These are phyloP conservation scores for Scelioninae gen. 1 DNA, from an alignment of 2,888 invertebrate species.

Conservation along the genomic window DNA sequence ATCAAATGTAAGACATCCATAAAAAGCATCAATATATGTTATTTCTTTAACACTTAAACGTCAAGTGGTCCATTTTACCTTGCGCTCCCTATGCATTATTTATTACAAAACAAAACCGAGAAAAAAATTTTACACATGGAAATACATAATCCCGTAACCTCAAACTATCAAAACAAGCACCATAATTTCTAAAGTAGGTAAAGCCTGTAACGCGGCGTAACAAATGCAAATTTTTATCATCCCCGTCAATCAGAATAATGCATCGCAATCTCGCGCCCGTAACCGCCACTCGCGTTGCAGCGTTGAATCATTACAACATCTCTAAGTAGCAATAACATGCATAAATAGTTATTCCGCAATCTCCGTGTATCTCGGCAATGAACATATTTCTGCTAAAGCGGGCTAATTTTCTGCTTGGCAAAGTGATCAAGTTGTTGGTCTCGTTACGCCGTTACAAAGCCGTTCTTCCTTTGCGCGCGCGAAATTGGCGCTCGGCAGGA, in stretches of 20 bases:
- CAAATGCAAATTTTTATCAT: constrained; percentile 61
- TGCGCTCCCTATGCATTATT: too few relatives aligned
- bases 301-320: constrained; percentile 47
- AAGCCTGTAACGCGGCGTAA: constrained; percentile 45
- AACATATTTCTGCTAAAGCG: constrained; percentile 49
- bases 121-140: not conserved
- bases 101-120: not conserved
- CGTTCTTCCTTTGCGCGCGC: constrained; percentile 24
- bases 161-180: constrained; percentile 50
- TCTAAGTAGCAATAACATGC: constrained; percentile 62
- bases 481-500: constrained; percentile 55
- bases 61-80: too few relatives aligned
- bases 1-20: too few relatives aligned
- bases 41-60: too few relatives aligned
- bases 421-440: constrained; percentile 66
- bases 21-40: too few relatives aligned
- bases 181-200: constrained; percentile 51
- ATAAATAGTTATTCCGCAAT: constrained; percentile 55
- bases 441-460: constrained; percentile 64
- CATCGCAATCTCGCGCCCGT: constrained; percentile 56
- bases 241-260: constrained; percentile 60
- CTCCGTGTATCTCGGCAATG: constrained; percentile 44
- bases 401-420: constrained; percentile 66
- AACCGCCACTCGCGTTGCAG: constrained; percentile 29
- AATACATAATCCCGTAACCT: not conserved